Percentiles rank a stretch among this genome's conserved stretches.
phyloP scores from a whole-genome alignment of 2,113 vertebrate genomes.

The Pachycephala philippinensis region DNA sequence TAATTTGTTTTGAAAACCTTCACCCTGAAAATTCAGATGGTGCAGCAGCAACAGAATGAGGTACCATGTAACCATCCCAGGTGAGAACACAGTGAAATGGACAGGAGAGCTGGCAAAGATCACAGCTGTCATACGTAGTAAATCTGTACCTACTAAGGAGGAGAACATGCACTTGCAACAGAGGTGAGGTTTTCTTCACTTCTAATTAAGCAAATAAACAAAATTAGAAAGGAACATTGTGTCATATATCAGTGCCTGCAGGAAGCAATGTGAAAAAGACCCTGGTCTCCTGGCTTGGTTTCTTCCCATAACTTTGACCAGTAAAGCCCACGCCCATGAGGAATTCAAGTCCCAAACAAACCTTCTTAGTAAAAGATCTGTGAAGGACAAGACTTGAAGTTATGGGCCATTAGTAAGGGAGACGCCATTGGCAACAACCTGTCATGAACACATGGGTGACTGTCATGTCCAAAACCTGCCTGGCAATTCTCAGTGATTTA shows the following conservation, averaged over 20 bases:
- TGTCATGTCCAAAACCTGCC: not conserved
- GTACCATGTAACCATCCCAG: not conserved
- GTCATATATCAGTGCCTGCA: not conserved
- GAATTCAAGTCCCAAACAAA: not conserved
- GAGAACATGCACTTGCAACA: not conserved
- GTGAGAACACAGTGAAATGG: not conserved
- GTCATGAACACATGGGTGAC: not conserved
- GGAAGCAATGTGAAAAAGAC: not conserved
- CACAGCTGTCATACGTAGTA: not conserved
- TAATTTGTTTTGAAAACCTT: not conserved
- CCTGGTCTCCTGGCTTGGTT: not conserved
- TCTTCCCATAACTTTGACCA: not conserved
- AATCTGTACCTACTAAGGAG: not conserved
- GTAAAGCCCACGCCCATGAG: not conserved
- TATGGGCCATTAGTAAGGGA: not conserved
- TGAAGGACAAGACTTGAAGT: not conserved
- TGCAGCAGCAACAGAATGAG: not conserved
- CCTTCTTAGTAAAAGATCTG: not conserved
- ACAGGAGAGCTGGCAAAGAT: not conserved
- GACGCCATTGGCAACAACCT: not conserved
- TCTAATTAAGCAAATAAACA: not conserved
- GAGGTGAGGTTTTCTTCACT: not conserved
- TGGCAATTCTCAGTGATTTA: not conserved
- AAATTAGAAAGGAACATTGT: not conserved
- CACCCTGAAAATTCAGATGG: not conserved